Evolutionary conservation across 2,797 vertebrate species (phyloP), one percentile per base, ranked within the genome.

Genomic region (Tinamus major): DNA sequence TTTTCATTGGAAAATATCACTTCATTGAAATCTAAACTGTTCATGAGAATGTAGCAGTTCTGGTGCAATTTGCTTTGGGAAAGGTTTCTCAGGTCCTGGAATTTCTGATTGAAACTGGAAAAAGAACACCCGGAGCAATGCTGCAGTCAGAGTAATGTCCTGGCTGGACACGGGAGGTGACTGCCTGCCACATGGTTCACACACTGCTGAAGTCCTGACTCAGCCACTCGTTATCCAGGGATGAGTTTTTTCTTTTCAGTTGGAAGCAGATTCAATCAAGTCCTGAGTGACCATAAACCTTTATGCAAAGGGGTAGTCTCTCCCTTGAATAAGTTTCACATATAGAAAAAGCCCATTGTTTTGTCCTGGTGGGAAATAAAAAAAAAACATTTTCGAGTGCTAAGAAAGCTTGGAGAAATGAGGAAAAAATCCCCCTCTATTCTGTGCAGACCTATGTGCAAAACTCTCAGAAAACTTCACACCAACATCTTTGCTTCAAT

Each of bases 1-100:
- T 82, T 87, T 92, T 79, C 84, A 78, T 71, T 94, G 94, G 94
- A 95, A 96, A 96, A 94, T 94, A 89, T 69, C 88, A 87, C 88
- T 96, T 95, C 92, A 94, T 90, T 94, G 94, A 94, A 94, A 94
- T 82, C 86, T 93, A 93, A 95, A 95, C 88, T 92, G 70, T 87
- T 68, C 85, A 94, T 89, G 72, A 92, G 90, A 95, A 95, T 58
- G 44, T 80, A 82, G 78, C 0, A 19, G 58, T 65, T 95, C 84
- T 71, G 39, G 86, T 87, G 61, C 35, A 83, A 81, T 93, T 95
- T 89, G 56, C 86, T 91, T 61, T 51, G 91, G 86, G 88, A 93
- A 93, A 94, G 83, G 86, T 82, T 94, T 62, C 84, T 75, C n/a
- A 12, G 41, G 81, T 90, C 55, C 53, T 78, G 90, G 87, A 95